Evolutionary conservation across 2,888 invertebrate species (phyloP).

Genomic region (Rhagophthalmus giganteus): DNA sequence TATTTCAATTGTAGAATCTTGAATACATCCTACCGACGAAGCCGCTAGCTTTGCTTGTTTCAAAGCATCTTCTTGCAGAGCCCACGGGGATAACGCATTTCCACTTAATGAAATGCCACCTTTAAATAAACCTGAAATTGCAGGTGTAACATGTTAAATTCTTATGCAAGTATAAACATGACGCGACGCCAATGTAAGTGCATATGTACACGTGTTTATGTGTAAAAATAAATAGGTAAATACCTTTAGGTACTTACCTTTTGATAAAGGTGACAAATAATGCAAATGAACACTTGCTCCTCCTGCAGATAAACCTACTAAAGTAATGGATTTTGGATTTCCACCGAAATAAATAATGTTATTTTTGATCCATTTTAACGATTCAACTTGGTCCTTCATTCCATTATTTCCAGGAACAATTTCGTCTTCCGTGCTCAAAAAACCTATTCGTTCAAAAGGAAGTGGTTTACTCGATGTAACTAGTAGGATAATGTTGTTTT

Average conservation of each 20-base stretch:
- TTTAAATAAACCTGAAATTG: conserved; percentile 57
- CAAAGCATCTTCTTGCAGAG: conserved; percentile 58
- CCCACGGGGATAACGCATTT: conserved; percentile 60
- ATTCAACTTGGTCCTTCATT: conserved; percentile 70
- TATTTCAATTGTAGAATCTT: conserved; percentile 57
- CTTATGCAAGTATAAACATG: no score
- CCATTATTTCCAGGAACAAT: conserved; percentile 69
- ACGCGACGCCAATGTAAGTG: no score
- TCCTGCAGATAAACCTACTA: conserved; percentile 70
- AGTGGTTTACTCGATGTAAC: no score
- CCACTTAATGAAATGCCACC: conserved; percentile 70
- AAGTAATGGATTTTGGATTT: conserved; percentile 65
- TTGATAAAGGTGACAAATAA: conserved; percentile 63
- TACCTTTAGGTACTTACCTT: no score
- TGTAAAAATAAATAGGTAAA: no score
- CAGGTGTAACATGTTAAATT: no score
- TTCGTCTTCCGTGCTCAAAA: conserved; percentile 70
- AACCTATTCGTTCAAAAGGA: no score
- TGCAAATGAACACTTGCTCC: conserved; percentile 73
- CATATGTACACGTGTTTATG: no score
- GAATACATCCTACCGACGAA: conserved; percentile 63
- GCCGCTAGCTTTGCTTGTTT: conserved; percentile 64
- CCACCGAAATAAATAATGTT: conserved; percentile 72
- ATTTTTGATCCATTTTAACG: conserved; percentile 66
- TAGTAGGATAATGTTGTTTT: no score